Evolutionary conservation across 2,888 invertebrate species (phyloP).

Genomic region (Polyploca ridens): DNA sequence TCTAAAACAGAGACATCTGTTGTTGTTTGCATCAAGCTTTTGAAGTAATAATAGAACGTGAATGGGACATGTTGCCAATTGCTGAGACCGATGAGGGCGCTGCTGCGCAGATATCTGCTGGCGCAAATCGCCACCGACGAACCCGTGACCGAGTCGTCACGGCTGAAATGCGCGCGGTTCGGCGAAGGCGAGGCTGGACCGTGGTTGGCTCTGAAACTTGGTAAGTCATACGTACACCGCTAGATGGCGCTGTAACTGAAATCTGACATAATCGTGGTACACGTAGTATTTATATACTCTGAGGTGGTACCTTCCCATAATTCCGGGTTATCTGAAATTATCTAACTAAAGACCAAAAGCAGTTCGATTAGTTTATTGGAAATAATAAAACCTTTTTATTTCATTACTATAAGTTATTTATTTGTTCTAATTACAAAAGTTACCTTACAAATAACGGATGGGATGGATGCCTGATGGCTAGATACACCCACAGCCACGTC

Average conservation of each 20-base stretch:
- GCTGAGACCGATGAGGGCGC: conserved; percentile 76
- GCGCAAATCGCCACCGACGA: conserved; percentile 64
- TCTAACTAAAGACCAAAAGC: too few relatives aligned
- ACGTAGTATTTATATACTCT: too few relatives aligned
- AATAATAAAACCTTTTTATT: too few relatives aligned
- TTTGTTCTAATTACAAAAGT: too few relatives aligned
- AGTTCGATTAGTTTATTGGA: too few relatives aligned
- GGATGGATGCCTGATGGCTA: too few relatives aligned
- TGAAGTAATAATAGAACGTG: conserved; percentile 16
- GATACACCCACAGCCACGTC: too few relatives aligned
- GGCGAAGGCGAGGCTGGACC: conserved; percentile 90
- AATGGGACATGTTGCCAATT: conserved; percentile 69
- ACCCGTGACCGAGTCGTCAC: conserved; percentile 74
- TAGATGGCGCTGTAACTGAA: conserved; percentile 61
- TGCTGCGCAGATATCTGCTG: conserved; percentile 52
- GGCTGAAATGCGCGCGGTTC: conserved; percentile 76
- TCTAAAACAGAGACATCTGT: conserved; percentile 53
- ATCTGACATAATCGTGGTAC: neutral
- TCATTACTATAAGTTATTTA: too few relatives aligned
- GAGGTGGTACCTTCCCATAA: too few relatives aligned
- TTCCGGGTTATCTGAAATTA: too few relatives aligned
- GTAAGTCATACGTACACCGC: conserved; percentile 69
- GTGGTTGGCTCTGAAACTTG: conserved; percentile 90
- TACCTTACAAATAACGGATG: too few relatives aligned
- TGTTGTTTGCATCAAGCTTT: conserved; percentile 27